Base-by-base conservation (phyloP, 2,113 vertebrate species). In the Campylorhamphus procurvoides region DNA sequence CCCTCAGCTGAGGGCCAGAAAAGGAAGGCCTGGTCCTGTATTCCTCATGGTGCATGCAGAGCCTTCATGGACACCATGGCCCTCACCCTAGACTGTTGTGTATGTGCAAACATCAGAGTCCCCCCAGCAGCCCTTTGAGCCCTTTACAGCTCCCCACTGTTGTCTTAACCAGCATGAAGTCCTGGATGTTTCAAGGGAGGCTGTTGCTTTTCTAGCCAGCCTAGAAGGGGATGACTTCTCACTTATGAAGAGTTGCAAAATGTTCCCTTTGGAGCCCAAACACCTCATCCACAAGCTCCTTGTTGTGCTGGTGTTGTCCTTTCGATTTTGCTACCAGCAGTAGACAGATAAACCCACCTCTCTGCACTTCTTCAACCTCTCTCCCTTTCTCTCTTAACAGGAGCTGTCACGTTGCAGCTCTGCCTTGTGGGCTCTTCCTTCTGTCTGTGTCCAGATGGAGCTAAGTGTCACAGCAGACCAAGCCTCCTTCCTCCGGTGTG, bases 1-100 rank as follows among this genome's bases (percentile, higher is more conserved):
- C 76, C 72, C 52, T 91, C 87, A 88, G 76, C 83, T 87, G 80
- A 94, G 82, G 86, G 76, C 91, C 85, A 95, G 90, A 90, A 87
- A 86, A 92, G 94, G 83, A 95, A 90, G 83, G 75, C 87, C 87
- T 86, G 55, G 25, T 39, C 60, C 71, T 47, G 18, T 67, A 46
- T 84, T 86, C 64, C 63, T 71, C 39, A 1, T 1, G 2, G 49
- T 63, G 42, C 9, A 1, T 16, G 15, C 55, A 44, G 79, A 86
- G 40, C 52, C 44, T 75, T 63, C 73, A 11, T 0, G 4, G 44
- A 39, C n/a, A 5, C 58, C 7, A 3, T 20, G 25, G 6, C 39
- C 12, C 42, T 91, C 53, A 85, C 31, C 33, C 20, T 58, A n/a
- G 47, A 17, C 63, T 80, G 10, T 42, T 22, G 12, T 12, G 1